Evolutionary conservation across 2,888 invertebrate species (phyloP).

Genomic region (Temnothorax unifasciatus): DNA sequence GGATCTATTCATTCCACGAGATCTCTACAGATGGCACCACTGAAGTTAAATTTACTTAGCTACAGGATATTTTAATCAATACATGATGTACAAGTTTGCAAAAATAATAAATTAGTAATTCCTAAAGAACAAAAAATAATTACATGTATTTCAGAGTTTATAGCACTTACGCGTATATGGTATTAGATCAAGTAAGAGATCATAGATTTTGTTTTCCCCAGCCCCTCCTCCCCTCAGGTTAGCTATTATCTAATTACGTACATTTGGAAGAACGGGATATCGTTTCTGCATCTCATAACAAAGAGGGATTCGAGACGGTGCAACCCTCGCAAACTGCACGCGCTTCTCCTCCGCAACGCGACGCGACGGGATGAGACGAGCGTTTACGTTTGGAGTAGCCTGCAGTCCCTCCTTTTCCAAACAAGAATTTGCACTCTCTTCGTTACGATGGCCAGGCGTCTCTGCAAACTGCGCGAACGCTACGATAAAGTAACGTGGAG

Average conservation of each 20-base stretch:
- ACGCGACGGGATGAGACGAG: slow-evolving; percentile 30
- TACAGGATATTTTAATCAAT: slow-evolving; percentile 66
- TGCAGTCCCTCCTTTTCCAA: slow-evolving; percentile 73
- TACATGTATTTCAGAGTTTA: not conserved
- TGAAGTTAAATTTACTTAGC: slow-evolving; percentile 55
- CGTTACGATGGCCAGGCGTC: slow-evolving; percentile 74
- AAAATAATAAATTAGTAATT: slow-evolving; percentile 1
- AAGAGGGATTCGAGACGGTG: not conserved
- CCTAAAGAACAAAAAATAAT: not conserved
- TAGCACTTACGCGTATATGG: not conserved
- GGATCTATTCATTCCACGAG: slow-evolving; percentile 46
- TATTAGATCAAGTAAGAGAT: not conserved
- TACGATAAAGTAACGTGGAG: slow-evolving; percentile 74
- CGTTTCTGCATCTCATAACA: not conserved
- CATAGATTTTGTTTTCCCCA: not conserved
- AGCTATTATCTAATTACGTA: not conserved
- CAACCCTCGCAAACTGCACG: slow-evolving; percentile 15
- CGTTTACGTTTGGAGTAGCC: slow-evolving; percentile 48
- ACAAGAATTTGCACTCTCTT: slow-evolving; percentile 76
- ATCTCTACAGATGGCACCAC: slow-evolving; percentile 70
- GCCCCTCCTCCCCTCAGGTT: not conserved
- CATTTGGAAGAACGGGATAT: not conserved
- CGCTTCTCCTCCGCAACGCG: not conserved
- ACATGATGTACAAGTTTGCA: slow-evolving; percentile 58
- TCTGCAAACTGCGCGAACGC: slow-evolving; percentile 75